These are phyloP conservation scores for Odontomachus brunneus DNA, from an alignment of 1,140 invertebrate genomes.

Conservation along the genomic window DNA sequence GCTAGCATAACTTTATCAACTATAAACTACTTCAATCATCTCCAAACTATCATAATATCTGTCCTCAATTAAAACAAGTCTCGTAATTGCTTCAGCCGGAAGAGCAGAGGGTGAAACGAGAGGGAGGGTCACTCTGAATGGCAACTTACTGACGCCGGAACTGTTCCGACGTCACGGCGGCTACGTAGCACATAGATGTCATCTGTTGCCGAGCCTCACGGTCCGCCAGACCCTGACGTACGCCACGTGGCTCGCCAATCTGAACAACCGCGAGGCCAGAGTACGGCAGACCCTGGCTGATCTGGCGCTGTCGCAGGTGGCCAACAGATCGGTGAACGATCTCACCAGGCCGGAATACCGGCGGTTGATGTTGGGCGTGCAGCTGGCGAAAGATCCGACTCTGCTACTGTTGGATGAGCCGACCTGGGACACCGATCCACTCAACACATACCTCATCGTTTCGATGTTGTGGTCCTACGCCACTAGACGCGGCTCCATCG, in stretches of 20 bases:
- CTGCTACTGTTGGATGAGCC: conserved; percentile 95
- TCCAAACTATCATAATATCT: too few species aligned
- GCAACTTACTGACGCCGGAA: conserved; percentile 91
- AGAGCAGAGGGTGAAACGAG: conserved; percentile 89
- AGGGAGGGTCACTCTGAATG: conserved; percentile 94
- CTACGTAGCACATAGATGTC: conserved; percentile 93
- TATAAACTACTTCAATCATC: too few species aligned
- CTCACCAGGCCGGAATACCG: conserved; percentile 94
- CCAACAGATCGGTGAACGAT: conserved; percentile 92
- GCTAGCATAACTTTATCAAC: too few species aligned
- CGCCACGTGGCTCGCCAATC: conserved; percentile 87
- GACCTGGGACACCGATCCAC: conserved; percentile 94
- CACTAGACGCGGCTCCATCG: conserved; percentile 95
- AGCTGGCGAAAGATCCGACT: conserved; percentile 94
- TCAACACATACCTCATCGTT: conserved; percentile 96
- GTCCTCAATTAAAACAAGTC: not conserved
- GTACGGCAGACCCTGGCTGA: conserved; percentile 94
- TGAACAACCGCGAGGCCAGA: conserved; percentile 81
- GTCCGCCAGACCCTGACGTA: conserved; percentile 94
- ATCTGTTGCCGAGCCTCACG: conserved; percentile 93
- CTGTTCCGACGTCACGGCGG: conserved; percentile 94
- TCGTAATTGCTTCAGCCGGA: conserved; percentile 85
- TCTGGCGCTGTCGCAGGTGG: conserved; percentile 94
- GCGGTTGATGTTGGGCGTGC: conserved; percentile 93
- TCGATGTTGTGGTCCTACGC: conserved; percentile 97